Conservation (phyloP, 2,113 vertebrate species). For the Bothrops jararaca region DNA sequence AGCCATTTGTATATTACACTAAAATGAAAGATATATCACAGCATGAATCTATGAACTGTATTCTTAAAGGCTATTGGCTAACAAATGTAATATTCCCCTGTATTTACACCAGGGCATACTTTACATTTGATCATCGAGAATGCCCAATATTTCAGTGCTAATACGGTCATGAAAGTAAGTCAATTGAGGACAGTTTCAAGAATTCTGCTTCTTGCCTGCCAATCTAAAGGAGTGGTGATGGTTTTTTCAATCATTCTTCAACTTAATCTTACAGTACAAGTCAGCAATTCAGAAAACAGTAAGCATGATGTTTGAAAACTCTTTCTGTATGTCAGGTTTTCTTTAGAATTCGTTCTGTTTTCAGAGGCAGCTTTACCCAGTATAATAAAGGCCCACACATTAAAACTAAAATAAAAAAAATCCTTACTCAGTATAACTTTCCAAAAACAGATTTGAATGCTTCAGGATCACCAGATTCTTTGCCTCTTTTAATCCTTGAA, state of each 20-base stretch:
- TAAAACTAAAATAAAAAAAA: slow-evolving; percentile 55
- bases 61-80: neutral
- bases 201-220: neutral
- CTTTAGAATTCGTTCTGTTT: slow-evolving; percentile 44
- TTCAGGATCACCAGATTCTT: slow-evolving; percentile 85
- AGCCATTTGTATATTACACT: too few species aligned
- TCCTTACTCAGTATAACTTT: slow-evolving; percentile 87
- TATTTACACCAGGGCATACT: neutral
- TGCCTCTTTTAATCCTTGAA: slow-evolving; percentile 81
- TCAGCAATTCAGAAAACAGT: slow-evolving; percentile 22
- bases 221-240: neutral
- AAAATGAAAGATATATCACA: neutral
- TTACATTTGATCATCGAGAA: neutral
- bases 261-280: slow-evolving; percentile 8
- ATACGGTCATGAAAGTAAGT: neutral
- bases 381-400: slow-evolving; percentile 48
- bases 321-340: slow-evolving; percentile 44
- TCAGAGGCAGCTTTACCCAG: slow-evolving; percentile 32
- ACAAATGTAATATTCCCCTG: neutral
- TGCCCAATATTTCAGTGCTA: neutral
- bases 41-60: neutral
- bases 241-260: neutral
- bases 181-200: neutral
- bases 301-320: slow-evolving; percentile 32
- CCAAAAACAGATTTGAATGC: slow-evolving; percentile 84